Evolutionary conservation across 1,140 invertebrate species (phyloP), one percentile per base, ranked within the genome.

Genomic region (Centruroides vittatus): DNA sequence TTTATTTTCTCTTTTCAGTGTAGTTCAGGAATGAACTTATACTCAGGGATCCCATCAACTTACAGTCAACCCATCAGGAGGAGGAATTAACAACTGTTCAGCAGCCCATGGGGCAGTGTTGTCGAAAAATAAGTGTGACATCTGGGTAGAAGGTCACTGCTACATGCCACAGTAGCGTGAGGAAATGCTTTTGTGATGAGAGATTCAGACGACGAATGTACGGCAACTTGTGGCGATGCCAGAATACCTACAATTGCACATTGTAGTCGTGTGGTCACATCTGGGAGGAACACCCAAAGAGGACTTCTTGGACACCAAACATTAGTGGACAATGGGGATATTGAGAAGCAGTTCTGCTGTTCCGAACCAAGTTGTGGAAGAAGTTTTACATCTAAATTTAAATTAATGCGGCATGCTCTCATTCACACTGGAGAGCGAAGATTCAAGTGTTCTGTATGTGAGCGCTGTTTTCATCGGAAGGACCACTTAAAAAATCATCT

Each of bases 401-500:
- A 91, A 76, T 90, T 93, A 88, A 91, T 90, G 76, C 88, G 92
- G 75, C 89, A 92, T 74, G 89, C 87, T 76, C 82, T 60, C 41
- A 71, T 70, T 58, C 89, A 92, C 73, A 91, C 88, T 67, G 89
- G 89, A 57, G 89, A 92, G 73, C 79, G 89, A 61, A 89, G 89
- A 5, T 95, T 92, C 70, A 88, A 93, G 71, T 94, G 91, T 73
- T 80, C 86, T 55, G 86, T 91, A 57, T 95, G 91, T 73, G 86
- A 89, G 68, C 93, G 93, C 73, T 79, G 88, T 47, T 91, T 94
- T 73, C 94, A 93, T 72, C 80, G 91, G 47, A 95, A 95, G 75
- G 91, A 94, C 73, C 91, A 95, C 74, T 76, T 93, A 49, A 88
- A 88, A 11, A 88, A 93, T 76, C 89, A 93, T 73, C 49, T 66